Evolutionary conservation across 2,888 invertebrate genomes (phyloP).

Genomic region (Ecliptopera silaceata): DNA sequence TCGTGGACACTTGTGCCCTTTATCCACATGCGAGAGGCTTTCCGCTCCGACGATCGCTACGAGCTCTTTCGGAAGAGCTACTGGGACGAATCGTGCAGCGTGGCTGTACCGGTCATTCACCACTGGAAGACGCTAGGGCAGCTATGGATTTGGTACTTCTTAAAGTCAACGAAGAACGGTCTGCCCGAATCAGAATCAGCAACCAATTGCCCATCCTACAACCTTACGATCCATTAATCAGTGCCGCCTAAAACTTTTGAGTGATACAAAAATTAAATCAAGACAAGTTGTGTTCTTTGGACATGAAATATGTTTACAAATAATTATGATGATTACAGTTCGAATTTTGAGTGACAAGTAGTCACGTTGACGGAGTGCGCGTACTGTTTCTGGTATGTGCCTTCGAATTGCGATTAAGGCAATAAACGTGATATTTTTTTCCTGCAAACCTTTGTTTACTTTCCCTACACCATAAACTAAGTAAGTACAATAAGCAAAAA

Average conservation of each 20-base stretch:
- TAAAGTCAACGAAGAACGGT: slow-evolving; percentile 81
- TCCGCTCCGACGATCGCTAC: slow-evolving; percentile 92
- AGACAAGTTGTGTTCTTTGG: slow-evolving; percentile 60
- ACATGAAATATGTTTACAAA: slow-evolving; percentile 56
- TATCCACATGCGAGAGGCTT: slow-evolving; percentile 94
- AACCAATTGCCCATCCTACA: slow-evolving; percentile 62
- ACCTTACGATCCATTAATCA: slow-evolving; percentile 74
- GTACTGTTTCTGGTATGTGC: slow-evolving; percentile 73
- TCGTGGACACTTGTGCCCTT: slow-evolving; percentile 94
- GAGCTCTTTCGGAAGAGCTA: slow-evolving; percentile 87
- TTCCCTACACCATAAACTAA: slow-evolving; percentile 40
- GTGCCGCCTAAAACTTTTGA: slow-evolving; percentile 67
- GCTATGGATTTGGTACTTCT: slow-evolving; percentile 95
- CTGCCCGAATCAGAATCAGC: slow-evolving; percentile 49
- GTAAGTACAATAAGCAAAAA: slow-evolving; percentile 20
- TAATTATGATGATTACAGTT: slow-evolving; percentile 45
- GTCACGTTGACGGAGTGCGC: slow-evolving; percentile 81
- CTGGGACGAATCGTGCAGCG: slow-evolving; percentile 93
- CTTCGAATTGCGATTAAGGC: slow-evolving; percentile 77
- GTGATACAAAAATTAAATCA: slow-evolving; percentile 47
- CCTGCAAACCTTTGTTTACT: slow-evolving; percentile 50
- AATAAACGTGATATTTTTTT: slow-evolving; percentile 81
- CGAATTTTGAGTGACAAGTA: slow-evolving; percentile 61
- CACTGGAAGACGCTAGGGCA: slow-evolving; percentile 95
- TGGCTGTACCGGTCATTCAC: slow-evolving; percentile 90